These are phyloP conservation scores for Tragelaphus buxtoni DNA, from an alignment of 2,113 vertebrate genomes.

Conservation along the genomic window DNA sequence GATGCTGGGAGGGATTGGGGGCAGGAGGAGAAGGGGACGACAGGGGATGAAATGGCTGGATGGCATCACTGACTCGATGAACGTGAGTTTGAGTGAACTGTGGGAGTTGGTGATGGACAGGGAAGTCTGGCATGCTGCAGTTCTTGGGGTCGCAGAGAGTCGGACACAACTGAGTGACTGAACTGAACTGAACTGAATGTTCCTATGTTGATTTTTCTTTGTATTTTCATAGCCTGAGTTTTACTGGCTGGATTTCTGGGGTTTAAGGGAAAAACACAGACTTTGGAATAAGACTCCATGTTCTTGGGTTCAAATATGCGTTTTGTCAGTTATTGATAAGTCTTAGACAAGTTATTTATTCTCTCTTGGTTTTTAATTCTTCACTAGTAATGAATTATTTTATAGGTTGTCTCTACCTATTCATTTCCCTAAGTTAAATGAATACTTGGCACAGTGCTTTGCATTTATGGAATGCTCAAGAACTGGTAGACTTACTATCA, in stretches of 20 bases:
- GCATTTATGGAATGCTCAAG: background rate
- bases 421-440: background rate
- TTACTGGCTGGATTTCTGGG: background rate
- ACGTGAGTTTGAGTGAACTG: too few species aligned
- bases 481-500: background rate
- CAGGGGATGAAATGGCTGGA: too few species aligned
- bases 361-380: slow-evolving; percentile 30
- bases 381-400: slow-evolving; percentile 2
- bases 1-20: too few species aligned
- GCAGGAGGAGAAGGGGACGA: too few species aligned
- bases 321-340: background rate
- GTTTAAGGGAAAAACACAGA: background rate
- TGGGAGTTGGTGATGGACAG: too few species aligned
- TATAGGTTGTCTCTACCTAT: background rate
- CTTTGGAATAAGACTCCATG: background rate
- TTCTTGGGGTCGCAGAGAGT: too few species aligned
- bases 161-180: too few species aligned
- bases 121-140: too few species aligned
- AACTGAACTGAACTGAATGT: background rate
- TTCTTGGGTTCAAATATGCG: background rate
- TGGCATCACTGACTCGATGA: too few species aligned
- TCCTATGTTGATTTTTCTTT: background rate
- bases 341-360: slow-evolving; percentile 17
- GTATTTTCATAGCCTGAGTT: slow-evolving; percentile 4
- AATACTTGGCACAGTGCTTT: background rate